Base-by-base conservation (phyloP, 1,140 invertebrate genomes). In the Apolygus lucorum region DNA sequence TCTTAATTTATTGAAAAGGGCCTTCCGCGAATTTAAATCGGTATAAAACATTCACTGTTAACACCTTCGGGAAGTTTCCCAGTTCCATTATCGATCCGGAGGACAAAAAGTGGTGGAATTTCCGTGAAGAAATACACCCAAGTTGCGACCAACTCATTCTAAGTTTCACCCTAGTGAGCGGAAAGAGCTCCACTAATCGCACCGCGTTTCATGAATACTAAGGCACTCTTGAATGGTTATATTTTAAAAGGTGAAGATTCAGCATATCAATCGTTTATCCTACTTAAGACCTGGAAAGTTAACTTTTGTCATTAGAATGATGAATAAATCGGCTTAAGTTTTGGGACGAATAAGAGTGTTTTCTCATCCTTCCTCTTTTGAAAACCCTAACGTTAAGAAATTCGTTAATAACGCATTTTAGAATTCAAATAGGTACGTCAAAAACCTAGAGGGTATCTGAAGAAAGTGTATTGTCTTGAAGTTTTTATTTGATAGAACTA, bases 261-360 rank as follows among this genome's bases (percentile, higher is more conserved):
- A 8, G 54, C 54, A 59, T 59, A 59, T 59, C 54, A 59, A 59
- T 59, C 54, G 54, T 59, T 24, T 59, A 59, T 59, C 54, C 54
- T 59, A 11, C 22, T 59, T 59, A 14, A 59, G 54, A 21, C 4
- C 54, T 59, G 8, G 54, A 21, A 59, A 59, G 11, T 59, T 22
- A 59, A 59, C 54, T 59, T 59, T 59, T 59, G 54, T 59, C 54
- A 59, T 59, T 59, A 59, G 54, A 59, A 59, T 59, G 54, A 59
- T 59, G 22, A 59, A 59, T 59, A 59, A 21, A 59, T 42, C 34
- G 54, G 54, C 11, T 24, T 59, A 59, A 59, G 54, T 4, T 59
- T 42, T 42, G n/a, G n/a, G n/a, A n/a, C n/a, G n/a, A n/a, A n/a
- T n/a, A n/a, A n/a, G n/a, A n/a, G n/a, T n/a, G n/a, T n/a, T n/a